Percentiles rank a stretch among this genome's conserved stretches.
These are phyloP conservation scores for Hormiphora californensis DNA, from an alignment of 37 sponge, comb jelly and placozoan genomes.

Conservation along the genomic window DNA sequence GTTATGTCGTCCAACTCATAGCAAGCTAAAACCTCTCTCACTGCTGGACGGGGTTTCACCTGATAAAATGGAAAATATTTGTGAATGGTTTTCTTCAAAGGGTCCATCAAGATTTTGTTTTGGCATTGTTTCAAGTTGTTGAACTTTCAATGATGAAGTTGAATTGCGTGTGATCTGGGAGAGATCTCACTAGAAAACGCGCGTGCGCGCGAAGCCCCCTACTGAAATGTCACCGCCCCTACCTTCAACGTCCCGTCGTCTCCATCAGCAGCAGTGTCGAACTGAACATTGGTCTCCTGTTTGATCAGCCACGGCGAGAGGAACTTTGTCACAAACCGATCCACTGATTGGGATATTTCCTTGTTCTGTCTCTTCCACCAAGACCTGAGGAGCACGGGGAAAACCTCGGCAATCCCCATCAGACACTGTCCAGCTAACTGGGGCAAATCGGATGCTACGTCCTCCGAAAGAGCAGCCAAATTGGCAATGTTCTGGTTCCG, in stretches of 20 bases:
- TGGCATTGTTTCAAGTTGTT: too few relatives aligned
- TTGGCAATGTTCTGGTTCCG: neutral
- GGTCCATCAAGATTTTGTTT: too few relatives aligned
- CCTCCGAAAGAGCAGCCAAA: neutral
- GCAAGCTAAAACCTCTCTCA: slow-evolving; percentile 70
- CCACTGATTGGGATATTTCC: slow-evolving; percentile 11
- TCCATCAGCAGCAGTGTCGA: neutral
- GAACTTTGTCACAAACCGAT: neutral
- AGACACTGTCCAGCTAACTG: slow-evolving; percentile 14
- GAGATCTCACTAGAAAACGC: too few relatives aligned
- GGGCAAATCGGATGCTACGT: neutral
- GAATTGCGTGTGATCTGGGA: too few relatives aligned
- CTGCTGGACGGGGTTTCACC: slow-evolving; percentile 62
- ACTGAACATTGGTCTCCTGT: neutral
- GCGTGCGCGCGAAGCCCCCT: too few relatives aligned
- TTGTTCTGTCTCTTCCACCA: slow-evolving; percentile 26
- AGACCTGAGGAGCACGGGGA: slow-evolving; percentile 7
- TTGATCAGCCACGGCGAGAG: slow-evolving; percentile 14
- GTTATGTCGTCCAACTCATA: slow-evolving; percentile 80
- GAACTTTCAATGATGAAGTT: too few relatives aligned
- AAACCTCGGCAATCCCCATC: slow-evolving; percentile 11
- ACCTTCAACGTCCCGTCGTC: too few relatives aligned
- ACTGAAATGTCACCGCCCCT: too few relatives aligned
- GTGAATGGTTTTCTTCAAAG: too few relatives aligned
- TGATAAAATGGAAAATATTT: slow-evolving; percentile 21